Conservation (phyloP, 2,888 invertebrate genomes). For the Acrocyrtus sp. region DNA sequence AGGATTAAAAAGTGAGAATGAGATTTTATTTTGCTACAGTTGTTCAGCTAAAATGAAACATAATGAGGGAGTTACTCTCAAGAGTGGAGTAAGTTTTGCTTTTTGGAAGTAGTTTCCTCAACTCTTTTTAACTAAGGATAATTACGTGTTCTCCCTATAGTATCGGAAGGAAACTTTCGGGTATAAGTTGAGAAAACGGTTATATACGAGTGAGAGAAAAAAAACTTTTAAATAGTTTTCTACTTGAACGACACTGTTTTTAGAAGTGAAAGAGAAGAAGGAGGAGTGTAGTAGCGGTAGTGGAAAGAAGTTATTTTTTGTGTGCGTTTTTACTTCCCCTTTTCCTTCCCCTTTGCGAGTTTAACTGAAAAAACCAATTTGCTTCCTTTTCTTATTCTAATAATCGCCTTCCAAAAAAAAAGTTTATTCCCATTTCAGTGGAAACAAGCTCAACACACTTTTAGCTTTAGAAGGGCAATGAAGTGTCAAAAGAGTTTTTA, state of each 20-base stretch:
- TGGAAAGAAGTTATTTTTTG: no score
- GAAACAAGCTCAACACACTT: slow-evolving; percentile 7
- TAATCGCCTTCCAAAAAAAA: not conserved
- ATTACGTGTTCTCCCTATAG: no score
- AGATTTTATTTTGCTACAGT: no score
- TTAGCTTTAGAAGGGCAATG: slow-evolving; percentile 40
- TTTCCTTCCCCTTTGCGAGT: no score
- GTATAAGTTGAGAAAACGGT: not conserved
- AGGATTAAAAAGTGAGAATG: no score
- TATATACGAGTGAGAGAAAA: not conserved
- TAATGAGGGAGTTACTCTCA: not conserved
- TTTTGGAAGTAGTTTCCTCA: not conserved
- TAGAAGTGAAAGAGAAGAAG: not conserved
- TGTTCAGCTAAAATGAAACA: not conserved
- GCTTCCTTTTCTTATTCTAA: no score
- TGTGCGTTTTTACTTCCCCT: no score
- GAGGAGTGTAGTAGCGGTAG: no score
- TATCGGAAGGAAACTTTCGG: not conserved
- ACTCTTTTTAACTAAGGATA: no score
- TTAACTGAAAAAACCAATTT: no score
- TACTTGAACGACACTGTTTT: no score
- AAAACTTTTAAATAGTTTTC: not conserved
- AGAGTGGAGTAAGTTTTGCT: not conserved
- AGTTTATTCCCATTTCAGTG: not conserved
- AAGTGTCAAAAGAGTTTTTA: slow-evolving; percentile 52